A percentile compares a stretch with the other conserved stretches of the same genome.
Evolutionary conservation across 2,113 vertebrate genomes (phyloP).

Genomic region (Paradisaea rubra): DNA sequence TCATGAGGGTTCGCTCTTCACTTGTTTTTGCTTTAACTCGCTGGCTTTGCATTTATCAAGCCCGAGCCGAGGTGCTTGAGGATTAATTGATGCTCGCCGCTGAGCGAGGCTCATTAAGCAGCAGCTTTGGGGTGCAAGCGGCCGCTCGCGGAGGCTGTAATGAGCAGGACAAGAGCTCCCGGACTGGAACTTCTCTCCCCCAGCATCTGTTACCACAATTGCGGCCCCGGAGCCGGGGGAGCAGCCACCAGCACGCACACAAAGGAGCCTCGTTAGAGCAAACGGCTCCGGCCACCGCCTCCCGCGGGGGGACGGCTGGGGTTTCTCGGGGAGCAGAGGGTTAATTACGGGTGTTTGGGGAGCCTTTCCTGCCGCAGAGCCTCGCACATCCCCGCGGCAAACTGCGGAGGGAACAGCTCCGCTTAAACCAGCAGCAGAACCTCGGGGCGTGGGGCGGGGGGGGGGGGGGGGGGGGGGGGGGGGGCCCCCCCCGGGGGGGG

Average conservation of each 20-base stretch:
- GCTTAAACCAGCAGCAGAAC: not conserved
- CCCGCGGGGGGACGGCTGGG: not conserved
- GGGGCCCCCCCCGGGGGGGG: too few relatives aligned
- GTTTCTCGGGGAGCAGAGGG: not conserved
- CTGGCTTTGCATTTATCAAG: not conserved
- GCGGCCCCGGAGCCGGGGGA: not conserved
- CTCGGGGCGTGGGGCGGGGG: too few relatives aligned
- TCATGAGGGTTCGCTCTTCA: not conserved
- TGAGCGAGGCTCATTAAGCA: constrained; percentile 10
- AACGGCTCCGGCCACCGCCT: not conserved
- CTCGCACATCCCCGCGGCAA: not conserved
- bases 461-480: too few relatives aligned
- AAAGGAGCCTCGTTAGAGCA: not conserved
- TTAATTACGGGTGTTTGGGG: not conserved
- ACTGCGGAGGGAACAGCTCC: not conserved
- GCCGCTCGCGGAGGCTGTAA: not conserved
- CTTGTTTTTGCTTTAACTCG: not conserved
- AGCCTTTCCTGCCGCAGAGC: not conserved
- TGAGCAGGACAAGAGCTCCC: not conserved
- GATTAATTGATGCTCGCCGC: constrained; percentile 26
- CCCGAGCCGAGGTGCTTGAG: not conserved
- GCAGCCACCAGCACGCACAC: rapidly evolving
- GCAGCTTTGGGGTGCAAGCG: constrained; percentile 14
- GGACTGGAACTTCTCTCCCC: not conserved
- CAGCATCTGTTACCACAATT: not conserved